A percentile compares a stretch with the other conserved stretches of the same genome.
Evolutionary conservation across 2,113 vertebrate species (phyloP).

Genomic region (Theristicus caerulescens): DNA sequence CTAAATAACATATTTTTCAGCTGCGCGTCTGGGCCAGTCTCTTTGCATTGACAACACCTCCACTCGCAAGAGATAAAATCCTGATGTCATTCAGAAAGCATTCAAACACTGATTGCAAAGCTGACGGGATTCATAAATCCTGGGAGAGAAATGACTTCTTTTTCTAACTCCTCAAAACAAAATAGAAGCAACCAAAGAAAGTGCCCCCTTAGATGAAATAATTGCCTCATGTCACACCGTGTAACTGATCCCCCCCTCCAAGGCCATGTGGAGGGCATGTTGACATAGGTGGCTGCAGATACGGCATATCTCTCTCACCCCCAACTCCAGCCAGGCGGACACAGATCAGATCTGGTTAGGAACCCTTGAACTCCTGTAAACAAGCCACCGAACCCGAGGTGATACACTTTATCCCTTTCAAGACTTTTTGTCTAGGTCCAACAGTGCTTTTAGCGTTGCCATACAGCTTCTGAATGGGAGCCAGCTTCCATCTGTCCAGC

Average conservation of each 20-base stretch:
- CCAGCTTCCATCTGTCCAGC: neutral
- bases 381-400: neutral
- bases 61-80: neutral
- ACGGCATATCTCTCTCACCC: neutral
- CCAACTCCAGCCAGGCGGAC: neutral
- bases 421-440: neutral
- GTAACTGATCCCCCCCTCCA: neutral
- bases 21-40: neutral
- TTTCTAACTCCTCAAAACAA: neutral
- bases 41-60: neutral
- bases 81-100: neutral
- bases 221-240: neutral
- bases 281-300: neutral
- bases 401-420: neutral
- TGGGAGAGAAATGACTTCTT: neutral
- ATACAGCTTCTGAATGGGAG: neutral
- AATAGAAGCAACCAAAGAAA: neutral
- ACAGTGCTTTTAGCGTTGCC: neutral
- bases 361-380: neutral
- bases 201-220: neutral
- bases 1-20: neutral
- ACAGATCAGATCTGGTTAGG: neutral
- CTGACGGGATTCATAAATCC: neutral
- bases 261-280: neutral
- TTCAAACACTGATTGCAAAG: neutral